Evolutionary conservation across 1,140 invertebrate genomes (phyloP).

Genomic region (Papilio glaucus): DNA sequence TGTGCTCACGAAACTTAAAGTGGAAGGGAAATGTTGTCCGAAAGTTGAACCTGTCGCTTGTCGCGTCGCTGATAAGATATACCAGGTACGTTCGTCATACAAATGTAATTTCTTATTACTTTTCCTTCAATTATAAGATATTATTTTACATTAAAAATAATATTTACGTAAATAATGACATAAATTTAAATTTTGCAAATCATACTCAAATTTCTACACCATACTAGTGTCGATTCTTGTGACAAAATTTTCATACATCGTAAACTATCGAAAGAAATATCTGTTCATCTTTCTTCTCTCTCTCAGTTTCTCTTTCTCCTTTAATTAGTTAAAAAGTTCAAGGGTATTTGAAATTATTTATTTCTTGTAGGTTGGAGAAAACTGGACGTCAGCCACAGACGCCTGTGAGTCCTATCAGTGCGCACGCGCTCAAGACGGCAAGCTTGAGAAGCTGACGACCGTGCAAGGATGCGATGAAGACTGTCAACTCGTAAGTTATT

Average conservation of each 20-base stretch:
- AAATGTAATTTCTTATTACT: no score
- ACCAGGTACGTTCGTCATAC: slow-evolving; percentile 66
- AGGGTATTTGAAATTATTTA: not conserved
- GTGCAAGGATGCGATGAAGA: slow-evolving; percentile 72
- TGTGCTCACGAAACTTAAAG: slow-evolving; percentile 74
- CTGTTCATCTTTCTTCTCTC: not conserved
- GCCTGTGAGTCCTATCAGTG: slow-evolving; percentile 84
- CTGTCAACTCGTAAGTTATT: slow-evolving; percentile 62
- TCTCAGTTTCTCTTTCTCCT: not conserved
- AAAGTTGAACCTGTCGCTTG: slow-evolving; percentile 83
- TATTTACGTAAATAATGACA: no score
- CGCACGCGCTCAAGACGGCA: slow-evolving; percentile 64
- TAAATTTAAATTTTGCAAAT: no score
- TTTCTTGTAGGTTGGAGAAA: slow-evolving; percentile 78
- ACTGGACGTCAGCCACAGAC: slow-evolving; percentile 84
- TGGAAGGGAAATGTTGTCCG: slow-evolving; percentile 83
- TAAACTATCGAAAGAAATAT: not conserved
- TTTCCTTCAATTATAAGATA: no score
- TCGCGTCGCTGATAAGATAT: slow-evolving; percentile 80
- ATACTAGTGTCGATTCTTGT: no score
- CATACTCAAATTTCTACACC: no score
- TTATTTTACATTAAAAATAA: no score
- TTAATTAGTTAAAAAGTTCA: not conserved
- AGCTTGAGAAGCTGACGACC: slow-evolving; percentile 76
- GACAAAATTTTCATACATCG: no score